phyloP scores from a whole-genome alignment of 2,113 vertebrate genomes.

The Platanista minor region DNA sequence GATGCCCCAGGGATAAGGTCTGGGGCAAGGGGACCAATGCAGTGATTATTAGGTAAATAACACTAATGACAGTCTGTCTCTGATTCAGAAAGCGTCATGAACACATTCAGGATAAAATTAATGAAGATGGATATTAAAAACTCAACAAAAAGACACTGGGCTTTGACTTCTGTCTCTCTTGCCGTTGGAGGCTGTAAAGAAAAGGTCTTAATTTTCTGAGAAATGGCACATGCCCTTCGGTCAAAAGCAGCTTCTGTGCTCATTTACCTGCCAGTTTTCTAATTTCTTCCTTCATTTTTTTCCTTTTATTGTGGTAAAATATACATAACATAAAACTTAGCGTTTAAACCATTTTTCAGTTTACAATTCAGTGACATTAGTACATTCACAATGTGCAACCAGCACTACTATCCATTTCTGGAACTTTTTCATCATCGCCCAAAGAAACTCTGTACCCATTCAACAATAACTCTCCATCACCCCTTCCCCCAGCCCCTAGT shows the following conservation, averaged over 20 bases:
- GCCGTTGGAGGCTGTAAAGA: neutral
- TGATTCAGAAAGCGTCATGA: neutral
- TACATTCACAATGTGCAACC: neutral
- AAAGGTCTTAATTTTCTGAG: neutral
- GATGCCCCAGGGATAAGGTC: neutral
- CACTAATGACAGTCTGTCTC: neutral
- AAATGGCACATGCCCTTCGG: neutral
- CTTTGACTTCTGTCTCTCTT: neutral
- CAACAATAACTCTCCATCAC: neutral
- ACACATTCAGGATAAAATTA: neutral
- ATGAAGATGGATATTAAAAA: neutral
- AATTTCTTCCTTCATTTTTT: neutral
- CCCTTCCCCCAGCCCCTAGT: neutral
- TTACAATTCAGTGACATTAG: neutral
- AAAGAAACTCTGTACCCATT: neutral
- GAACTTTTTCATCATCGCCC: neutral
- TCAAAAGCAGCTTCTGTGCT: neutral
- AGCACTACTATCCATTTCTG: neutral
- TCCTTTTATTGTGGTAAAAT: neutral
- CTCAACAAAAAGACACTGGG: neutral
- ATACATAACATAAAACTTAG: neutral
- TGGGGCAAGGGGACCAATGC: neutral
- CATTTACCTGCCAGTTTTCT: neutral
- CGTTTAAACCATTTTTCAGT: neutral
- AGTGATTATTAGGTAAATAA: neutral